Conservation (phyloP, 2,888 invertebrate genomes). For the Sericinus montela region DNA sequence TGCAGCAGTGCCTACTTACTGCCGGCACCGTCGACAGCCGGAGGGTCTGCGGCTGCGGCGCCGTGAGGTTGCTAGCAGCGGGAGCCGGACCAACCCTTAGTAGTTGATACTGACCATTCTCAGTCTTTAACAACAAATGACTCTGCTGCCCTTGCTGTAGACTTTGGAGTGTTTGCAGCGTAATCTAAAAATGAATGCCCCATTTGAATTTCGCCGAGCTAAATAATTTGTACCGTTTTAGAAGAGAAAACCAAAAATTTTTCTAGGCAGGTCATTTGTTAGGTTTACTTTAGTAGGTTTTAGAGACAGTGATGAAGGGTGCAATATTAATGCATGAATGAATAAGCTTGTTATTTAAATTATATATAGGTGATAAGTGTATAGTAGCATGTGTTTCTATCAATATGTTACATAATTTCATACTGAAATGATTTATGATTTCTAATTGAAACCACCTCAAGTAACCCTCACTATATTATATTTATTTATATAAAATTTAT, state of each 20-base stretch:
- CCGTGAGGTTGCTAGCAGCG: constrained; percentile 75
- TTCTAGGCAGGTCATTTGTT: constrained; percentile 28
- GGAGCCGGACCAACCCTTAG: constrained; percentile 89
- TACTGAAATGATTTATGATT: not conserved
- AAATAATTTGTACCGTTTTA: constrained; percentile 3
- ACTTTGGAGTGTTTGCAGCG: constrained; percentile 91
- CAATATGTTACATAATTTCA: not conserved
- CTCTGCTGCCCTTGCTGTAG: constrained; percentile 94
- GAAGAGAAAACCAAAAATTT: constrained; percentile 7
- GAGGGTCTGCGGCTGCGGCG: constrained; percentile 84
- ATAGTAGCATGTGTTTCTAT: constrained; percentile 2
- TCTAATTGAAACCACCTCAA: no score
- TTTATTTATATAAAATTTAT: no score
- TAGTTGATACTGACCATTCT: constrained; percentile 97
- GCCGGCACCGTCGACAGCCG: constrained; percentile 92
- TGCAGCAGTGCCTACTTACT: constrained; percentile 85
- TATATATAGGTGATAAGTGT: constrained; percentile 1
- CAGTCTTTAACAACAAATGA: constrained; percentile 94
- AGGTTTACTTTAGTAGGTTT: constrained; percentile 18
- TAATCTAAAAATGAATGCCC: constrained; percentile 84
- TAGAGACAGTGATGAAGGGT: constrained; percentile 4
- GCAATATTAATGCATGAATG: constrained; percentile 7
- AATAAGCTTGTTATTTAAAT: not conserved
- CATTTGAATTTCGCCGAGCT: constrained; percentile 48
- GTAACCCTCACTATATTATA: no score